Base-by-base conservation (phyloP, 2,888 invertebrate genomes). In the Junonia oenone region DNA sequence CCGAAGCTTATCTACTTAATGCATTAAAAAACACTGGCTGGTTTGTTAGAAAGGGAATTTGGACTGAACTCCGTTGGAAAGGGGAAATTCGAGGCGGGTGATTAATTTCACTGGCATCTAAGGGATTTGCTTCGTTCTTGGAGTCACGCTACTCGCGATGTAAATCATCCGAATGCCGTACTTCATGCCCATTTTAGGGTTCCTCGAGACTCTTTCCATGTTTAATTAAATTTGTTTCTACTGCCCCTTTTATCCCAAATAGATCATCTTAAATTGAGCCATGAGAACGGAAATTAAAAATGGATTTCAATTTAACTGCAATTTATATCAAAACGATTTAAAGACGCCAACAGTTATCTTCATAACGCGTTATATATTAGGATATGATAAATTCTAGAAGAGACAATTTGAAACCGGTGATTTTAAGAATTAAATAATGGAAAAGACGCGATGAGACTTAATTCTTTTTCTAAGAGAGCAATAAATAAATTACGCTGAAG, bases 81-180 rank as follows among this genome's bases (percentile, higher is more conserved):
- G 73, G 72, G 75, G 68, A 73, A 70, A 73, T 72, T 69, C 71
- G 64, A 68, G 70, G 66, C 65, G 68, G 70, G 73, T 80, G 78
- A 83, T 83, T 83, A 82, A 83, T 83, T 83, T 78, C 66, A 68
- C 68, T 65, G 72, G 76, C 78, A 80, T 81, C 78, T 75, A 72
- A 73, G 72, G 76, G 78, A 81, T 76, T 78, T 76, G 69, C 71
- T 73, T 70, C 73, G 74, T 74, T 74, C 71, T 70, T 69, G 69
- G 62, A 81, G 81, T 78, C 81, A 82, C 81, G 82, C 78, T 71
- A 79, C 68, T 71, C 64, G 64, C 71, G 66, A 68, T 69, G 77
- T 79, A 81, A 82, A 82, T 83, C 82, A 83, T 81, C 75, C 67
- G 69, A 75, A 69, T 68, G 63, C 64, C 60, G 50, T 58, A 55